phyloP scores from a whole-genome alignment of 2,113 vertebrate genomes.

The Alethe castanea region DNA sequence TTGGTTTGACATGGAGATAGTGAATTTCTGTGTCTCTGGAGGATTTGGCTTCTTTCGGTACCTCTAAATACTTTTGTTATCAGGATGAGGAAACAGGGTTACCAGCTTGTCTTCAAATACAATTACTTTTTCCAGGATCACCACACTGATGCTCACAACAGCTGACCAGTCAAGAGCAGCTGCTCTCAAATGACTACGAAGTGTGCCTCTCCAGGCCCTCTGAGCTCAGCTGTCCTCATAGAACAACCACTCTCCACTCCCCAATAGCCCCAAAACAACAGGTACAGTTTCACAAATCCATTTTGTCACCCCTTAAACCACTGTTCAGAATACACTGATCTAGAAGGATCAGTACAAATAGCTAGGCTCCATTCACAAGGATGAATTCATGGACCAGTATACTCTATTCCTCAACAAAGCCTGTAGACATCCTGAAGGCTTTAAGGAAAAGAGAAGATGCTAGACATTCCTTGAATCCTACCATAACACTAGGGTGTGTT shows the following conservation, averaged over 20 bases:
- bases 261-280: neutral
- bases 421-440: neutral
- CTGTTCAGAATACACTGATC: neutral
- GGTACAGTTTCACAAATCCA: neutral
- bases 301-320: neutral
- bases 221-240: neutral
- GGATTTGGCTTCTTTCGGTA: neutral
- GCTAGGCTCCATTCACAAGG: neutral
- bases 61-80: neutral
- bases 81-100: neutral
- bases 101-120: neutral
- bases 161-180: neutral
- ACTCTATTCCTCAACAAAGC: neutral
- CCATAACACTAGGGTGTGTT: neutral
- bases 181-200: neutral
- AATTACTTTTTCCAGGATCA: neutral
- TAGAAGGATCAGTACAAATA: neutral
- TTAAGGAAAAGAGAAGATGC: neutral
- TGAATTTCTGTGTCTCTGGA: neutral
- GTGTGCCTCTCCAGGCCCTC: neutral
- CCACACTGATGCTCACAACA: neutral
- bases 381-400: neutral
- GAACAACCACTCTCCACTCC: neutral
- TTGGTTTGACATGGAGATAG: neutral
- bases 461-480: neutral